phyloP scores from a whole-genome alignment of 2,797 vertebrate species.

The Coluber constrictor region DNA sequence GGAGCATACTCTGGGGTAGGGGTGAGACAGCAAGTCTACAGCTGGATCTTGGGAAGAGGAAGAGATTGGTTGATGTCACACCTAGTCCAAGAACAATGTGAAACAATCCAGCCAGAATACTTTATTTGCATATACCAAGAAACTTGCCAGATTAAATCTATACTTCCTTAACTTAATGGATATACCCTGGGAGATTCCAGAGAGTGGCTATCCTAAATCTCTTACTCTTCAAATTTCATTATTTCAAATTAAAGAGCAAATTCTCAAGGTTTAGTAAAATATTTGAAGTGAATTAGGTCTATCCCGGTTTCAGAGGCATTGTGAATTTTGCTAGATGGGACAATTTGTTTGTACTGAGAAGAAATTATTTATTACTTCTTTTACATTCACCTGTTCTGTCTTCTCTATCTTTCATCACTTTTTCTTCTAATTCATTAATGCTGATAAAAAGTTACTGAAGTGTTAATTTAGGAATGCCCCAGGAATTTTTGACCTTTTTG shows the following conservation, averaged over 20 bases:
- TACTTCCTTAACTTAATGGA: background rate
- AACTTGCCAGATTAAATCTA: background rate
- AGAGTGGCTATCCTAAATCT: constrained; percentile 27
- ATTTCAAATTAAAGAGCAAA: constrained; percentile 56
- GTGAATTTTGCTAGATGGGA: constrained; percentile 27
- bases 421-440: background rate
- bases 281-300: constrained; percentile 40
- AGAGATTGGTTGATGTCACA: background rate
- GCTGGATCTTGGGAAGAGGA: background rate
- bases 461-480: background rate
- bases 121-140: background rate
- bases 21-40: background rate
- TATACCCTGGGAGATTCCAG: background rate
- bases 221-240: background rate
- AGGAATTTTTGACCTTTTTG: background rate
- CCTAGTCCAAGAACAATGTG: background rate
- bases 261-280: constrained; percentile 43
- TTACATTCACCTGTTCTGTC: background rate
- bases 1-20: background rate
- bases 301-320: constrained; percentile 16
- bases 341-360: background rate
- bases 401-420: background rate
- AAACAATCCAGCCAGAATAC: background rate
- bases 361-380: background rate
- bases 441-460: background rate